Conservation (phyloP, 2,888 invertebrate genomes). For the Trachelus troglodyta region DNA sequence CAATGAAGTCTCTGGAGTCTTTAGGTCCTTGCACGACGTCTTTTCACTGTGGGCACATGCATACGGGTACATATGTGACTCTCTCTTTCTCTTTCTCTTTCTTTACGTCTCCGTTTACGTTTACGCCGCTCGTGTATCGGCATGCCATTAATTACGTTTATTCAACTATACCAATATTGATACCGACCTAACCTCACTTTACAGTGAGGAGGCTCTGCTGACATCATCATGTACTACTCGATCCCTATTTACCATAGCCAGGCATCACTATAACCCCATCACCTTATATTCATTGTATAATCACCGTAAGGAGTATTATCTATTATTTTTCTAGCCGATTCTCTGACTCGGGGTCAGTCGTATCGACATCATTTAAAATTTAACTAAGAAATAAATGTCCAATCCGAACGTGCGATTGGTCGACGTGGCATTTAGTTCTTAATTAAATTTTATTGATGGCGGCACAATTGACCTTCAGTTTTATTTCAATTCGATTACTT, state of each 20-base stretch:
- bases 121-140: conserved; percentile 11
- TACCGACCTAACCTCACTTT: conserved; percentile 33
- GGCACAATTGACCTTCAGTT: not conserved
- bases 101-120: conserved; percentile 19
- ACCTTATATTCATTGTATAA: not conserved
- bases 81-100: conserved; percentile 11
- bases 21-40: not conserved
- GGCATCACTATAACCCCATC: not conserved
- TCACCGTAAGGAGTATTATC: not conserved
- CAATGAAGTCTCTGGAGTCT: not conserved
- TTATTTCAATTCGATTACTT: not conserved
- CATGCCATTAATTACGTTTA: conserved; percentile 48
- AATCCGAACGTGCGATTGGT: not conserved
- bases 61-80: not conserved
- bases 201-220: not conserved
- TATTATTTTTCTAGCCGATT: not conserved
- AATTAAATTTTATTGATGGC: too few relatives aligned
- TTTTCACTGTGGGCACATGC: not conserved
- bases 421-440: too few relatives aligned
- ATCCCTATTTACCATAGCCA: not conserved
- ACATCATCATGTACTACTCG: not conserved
- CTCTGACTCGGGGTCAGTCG: not conserved
- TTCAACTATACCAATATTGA: conserved; percentile 50
- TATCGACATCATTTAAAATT: not conserved
- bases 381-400: not conserved